Percentiles rank a stretch among this genome's conserved stretches.
phyloP scores from a whole-genome alignment of 2,113 vertebrate genomes.

The Gadus chalcogrammus region DNA sequence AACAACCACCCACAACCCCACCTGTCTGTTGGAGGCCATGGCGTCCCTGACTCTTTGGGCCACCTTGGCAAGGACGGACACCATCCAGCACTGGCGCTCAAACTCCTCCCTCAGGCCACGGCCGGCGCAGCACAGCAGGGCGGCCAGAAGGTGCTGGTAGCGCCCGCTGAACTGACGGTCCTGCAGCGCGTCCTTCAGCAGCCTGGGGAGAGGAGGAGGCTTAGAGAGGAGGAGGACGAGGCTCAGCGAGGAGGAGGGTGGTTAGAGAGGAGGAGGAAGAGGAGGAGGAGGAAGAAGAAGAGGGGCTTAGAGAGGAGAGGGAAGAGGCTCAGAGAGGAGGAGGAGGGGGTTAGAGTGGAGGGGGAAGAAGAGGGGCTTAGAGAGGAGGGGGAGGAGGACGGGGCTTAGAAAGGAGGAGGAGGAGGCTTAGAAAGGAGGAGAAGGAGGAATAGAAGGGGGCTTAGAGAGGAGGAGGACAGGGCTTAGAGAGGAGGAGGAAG shows the following conservation, averaged over 20 bases:
- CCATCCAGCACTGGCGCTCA: constrained; percentile 89
- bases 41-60: constrained; percentile 87
- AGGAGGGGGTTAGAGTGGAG: too few species aligned
- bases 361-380: too few species aligned
- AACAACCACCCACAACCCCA: constrained; percentile 36
- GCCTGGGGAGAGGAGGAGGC: constrained; percentile 63
- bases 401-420: too few species aligned
- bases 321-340: too few species aligned
- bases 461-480: too few species aligned
- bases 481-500: too few species aligned
- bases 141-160: constrained; percentile 92
- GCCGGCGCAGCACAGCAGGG: constrained; percentile 90
- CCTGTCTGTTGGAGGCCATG: constrained; percentile 82
- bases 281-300: background rate
- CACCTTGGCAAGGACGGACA: constrained; percentile 82
- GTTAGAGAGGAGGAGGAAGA: background rate
- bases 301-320: too few species aligned
- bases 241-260: too few species aligned
- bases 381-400: too few species aligned
- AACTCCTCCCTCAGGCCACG: constrained; percentile 89
- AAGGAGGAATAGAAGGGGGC: too few species aligned
- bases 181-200: constrained; percentile 91
- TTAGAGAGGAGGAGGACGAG: too few species aligned
- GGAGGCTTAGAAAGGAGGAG: too few species aligned
- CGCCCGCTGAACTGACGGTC: constrained; percentile 96